phyloP scores from a whole-genome alignment of 2,888 invertebrate species.

The Hipparchia sbordonii region DNA sequence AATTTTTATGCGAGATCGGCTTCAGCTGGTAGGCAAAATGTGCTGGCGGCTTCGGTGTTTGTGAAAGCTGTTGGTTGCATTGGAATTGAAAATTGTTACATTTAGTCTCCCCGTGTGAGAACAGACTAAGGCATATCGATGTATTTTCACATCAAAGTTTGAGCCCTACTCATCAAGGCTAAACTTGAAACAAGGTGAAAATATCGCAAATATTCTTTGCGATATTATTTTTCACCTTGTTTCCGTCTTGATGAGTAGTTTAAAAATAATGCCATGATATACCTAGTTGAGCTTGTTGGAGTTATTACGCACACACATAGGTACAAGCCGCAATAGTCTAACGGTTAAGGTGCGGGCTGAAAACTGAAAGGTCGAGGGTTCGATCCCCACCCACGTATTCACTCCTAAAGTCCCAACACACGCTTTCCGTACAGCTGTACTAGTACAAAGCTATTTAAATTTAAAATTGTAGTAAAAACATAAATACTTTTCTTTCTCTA shows the following conservation, averaged over 20 bases:
- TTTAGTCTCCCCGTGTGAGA: neutral
- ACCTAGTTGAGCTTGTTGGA: neutral
- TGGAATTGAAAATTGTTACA: neutral
- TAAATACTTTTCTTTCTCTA: neutral
- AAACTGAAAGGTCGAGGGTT: neutral
- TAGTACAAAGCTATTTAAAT: too few relatives aligned
- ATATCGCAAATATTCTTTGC: neutral
- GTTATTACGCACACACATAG: neutral
- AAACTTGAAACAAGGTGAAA: slow-evolving; percentile 17
- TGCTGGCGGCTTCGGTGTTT: too few relatives aligned
- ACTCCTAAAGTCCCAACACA: too few relatives aligned
- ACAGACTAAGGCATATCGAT: slow-evolving; percentile 9
- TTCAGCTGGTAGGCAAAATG: too few relatives aligned
- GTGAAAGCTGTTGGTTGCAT: neutral
- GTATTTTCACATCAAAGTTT: slow-evolving; percentile 22
- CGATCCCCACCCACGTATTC: too few relatives aligned
- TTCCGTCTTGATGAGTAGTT: too few relatives aligned
- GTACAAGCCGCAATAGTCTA: too few relatives aligned
- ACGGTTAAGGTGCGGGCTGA: too few relatives aligned
- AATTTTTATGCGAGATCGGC: too few relatives aligned
- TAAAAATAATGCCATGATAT: neutral
- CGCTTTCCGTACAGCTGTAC: too few relatives aligned
- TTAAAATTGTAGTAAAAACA: neutral
- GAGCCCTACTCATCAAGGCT: neutral
- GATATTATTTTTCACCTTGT: too few relatives aligned